Percentiles rank a stretch among this genome's conserved stretches.
phyloP scores from a whole-genome alignment of 2,113 vertebrate species.

The Damaliscus lunatus region DNA sequence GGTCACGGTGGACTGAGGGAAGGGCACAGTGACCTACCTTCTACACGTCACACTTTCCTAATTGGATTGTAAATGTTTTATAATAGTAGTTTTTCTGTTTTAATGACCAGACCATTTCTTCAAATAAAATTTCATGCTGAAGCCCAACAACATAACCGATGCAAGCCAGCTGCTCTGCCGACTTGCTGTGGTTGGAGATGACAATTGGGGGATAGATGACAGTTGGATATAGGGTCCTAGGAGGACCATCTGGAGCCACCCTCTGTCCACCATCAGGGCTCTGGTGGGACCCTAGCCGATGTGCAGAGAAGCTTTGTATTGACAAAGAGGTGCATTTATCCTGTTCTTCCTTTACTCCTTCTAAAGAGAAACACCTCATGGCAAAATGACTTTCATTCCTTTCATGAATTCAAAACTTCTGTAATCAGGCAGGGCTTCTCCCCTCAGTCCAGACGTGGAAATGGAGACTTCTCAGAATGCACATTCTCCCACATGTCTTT shows the following conservation, averaged over 20 bases:
- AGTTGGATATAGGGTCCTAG: neutral
- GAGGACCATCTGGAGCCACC: no score
- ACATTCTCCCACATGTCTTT: neutral
- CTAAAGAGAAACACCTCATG: neutral
- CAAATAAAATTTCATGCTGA: neutral
- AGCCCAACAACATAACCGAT: neutral
- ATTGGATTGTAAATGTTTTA: neutral
- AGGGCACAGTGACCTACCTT: neutral
- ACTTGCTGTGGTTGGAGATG: neutral
- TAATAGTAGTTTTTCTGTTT: neutral
- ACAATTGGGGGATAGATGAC: neutral
- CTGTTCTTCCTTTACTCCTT: neutral
- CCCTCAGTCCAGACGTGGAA: neutral
- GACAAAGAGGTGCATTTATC: neutral
- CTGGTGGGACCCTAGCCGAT: rapidly evolving
- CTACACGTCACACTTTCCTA: no score
- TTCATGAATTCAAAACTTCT: neutral
- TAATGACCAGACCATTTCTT: neutral
- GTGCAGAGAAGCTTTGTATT: neutral
- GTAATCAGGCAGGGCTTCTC: neutral
- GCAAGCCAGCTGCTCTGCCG: neutral
- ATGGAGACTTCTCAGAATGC: neutral
- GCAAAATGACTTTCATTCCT: neutral
- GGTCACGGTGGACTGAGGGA: rapidly evolving
- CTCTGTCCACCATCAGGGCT: neutral